Evolutionary conservation across 1,140 invertebrate species (phyloP).

Genomic region (Antheraea pernyi): DNA sequence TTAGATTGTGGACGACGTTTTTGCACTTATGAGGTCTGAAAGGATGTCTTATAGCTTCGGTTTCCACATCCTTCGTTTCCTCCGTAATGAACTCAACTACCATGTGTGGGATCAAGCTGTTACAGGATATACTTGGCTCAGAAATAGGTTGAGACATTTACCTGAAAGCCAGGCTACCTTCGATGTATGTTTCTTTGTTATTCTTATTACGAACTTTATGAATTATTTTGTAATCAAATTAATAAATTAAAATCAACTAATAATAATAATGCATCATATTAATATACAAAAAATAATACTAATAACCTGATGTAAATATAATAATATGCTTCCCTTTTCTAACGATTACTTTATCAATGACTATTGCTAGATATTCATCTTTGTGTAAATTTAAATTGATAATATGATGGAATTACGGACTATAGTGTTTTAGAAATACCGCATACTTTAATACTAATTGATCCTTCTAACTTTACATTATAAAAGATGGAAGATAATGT

Average conservation of each 20-base stretch:
- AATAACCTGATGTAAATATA: too few species aligned
- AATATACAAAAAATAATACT: too few species aligned
- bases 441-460: too few species aligned
- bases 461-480: too few species aligned
- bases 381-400: too few species aligned
- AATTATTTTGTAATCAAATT: neutral
- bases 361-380: too few species aligned
- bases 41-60: conserved; percentile 73
- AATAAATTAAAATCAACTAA: too few species aligned
- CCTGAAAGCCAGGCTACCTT: conserved; percentile 50
- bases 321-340: too few species aligned
- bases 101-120: conserved; percentile 85
- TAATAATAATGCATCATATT: too few species aligned
- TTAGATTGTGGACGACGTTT: conserved; percentile 87
- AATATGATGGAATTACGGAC: too few species aligned
- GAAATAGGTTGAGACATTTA: conserved; percentile 66
- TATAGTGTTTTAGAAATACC: too few species aligned
- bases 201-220: neutral
- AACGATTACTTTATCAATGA: too few species aligned
- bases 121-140: conserved; percentile 76
- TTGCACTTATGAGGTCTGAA: conserved; percentile 81
- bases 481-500: neutral
- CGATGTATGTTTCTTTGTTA: conserved; percentile 49
- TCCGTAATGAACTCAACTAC: conserved; percentile 82
- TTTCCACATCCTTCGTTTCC: conserved; percentile 81